Conservation (phyloP, 92 coral and sea anemone species). For the Actinostola sp. region DNA sequence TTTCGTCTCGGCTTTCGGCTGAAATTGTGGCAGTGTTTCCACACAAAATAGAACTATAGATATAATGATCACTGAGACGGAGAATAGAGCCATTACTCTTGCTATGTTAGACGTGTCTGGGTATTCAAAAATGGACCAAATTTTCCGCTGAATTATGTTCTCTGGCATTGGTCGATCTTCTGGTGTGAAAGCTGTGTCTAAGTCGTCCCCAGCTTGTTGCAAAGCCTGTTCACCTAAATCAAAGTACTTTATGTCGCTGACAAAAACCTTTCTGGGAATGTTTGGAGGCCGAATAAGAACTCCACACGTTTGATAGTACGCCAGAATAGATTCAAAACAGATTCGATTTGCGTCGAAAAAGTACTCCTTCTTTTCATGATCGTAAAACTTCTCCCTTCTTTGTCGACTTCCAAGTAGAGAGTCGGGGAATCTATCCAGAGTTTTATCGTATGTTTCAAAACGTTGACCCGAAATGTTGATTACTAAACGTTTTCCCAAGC, state of each 20-base stretch:
- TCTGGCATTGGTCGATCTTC: conserved; percentile 76
- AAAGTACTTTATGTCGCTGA: conserved; percentile 86
- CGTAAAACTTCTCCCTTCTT: conserved; percentile 78
- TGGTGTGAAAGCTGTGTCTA: conserved; percentile 57
- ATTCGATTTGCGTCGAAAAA: conserved; percentile 94
- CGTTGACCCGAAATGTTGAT: conserved; percentile 93
- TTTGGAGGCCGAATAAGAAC: conserved; percentile 86
- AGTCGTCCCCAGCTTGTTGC: conserved; percentile 81
- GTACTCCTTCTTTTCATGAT: conserved; percentile 75
- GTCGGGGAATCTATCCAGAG: conserved; percentile 86
- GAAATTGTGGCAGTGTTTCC: conserved; percentile 95
- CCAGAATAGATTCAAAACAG: conserved; percentile 93
- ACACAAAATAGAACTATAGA: conserved; percentile 94
- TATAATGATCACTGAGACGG: conserved; percentile 74
- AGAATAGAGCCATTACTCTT: conserved; percentile 81
- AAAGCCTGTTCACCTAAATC: conserved; percentile 93
- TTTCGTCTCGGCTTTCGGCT: conserved; percentile 25
- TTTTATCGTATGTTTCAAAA: conserved; percentile 90
- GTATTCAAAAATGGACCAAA: conserved; percentile 91
- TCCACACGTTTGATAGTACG: conserved; percentile 95
- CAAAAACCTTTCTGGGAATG: conserved; percentile 91
- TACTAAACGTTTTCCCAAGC: conserved; percentile 59
- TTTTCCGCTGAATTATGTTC: conserved; percentile 74
- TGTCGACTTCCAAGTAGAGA: conserved; percentile 82
- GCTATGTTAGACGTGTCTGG: conserved; percentile 93